Evolutionary conservation across 2,888 invertebrate genomes (phyloP), one percentile per base, ranked within the genome.

Genomic region (Harpagoxenus sublaevis): DNA sequence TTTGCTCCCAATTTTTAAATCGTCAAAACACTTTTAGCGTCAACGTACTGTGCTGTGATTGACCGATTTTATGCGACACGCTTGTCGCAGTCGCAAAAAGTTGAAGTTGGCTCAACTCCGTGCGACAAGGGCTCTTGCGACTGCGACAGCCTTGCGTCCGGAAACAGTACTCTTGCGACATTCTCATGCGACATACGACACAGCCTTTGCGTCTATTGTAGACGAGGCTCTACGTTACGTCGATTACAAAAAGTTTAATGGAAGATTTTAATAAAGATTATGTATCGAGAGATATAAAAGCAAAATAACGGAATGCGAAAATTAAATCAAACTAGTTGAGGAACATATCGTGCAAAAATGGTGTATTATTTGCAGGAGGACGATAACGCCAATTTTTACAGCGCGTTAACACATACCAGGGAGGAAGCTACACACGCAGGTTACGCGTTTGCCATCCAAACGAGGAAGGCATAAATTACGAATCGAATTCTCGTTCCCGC

Each of bases 391-490:
- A 6, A 53, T 53, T 66, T 77, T 55, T 18, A 10, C 45, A 45
- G 28, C 2, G 31, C 42, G 23, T 65, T 35, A 75, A 65, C 65
- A 18, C 23, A 23, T 3, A 35, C 35, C 42, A 12, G 15, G 45
- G 15, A 62, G 28, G 35, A n/a, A 35, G 35, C 23, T 55, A 3
- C 10, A n/a, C 42, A 42, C 55, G 48, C 68, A 57, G 31, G 42
- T 10, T 68, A 55, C 28, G 73, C 73, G 45, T 31, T 71, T 28
- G 60, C 48, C 39, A 60, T 60, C 12, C 48, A 60, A 82, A 66
- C 66, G 53, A 66, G n/a, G 70, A 18, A 35, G n/a, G 68, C 84
- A 89, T 89, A 89, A 89, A 89, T 89, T 87, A 89, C 89, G 83
- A 83, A 79, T 78, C 42, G 62, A 65, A 48, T 55, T 60, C 66